phyloP scores from a whole-genome alignment of 1,140 invertebrate species.

The Pseudachorutes palmiensis region DNA sequence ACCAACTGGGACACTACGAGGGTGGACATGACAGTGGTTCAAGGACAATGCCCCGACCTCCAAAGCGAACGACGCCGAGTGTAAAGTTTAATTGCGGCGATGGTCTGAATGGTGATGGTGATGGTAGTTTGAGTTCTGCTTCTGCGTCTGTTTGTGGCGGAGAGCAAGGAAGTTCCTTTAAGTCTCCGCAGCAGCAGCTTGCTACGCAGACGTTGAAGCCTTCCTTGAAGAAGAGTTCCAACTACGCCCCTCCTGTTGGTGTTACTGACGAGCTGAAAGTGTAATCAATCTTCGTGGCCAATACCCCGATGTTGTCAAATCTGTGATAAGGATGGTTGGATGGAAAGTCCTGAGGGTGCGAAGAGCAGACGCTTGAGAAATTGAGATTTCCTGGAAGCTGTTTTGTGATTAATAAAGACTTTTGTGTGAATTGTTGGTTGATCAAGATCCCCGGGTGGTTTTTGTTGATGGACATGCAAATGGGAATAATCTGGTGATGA shows the following conservation, averaged over 20 bases:
- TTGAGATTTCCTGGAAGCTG: background rate
- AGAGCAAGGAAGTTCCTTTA: background rate
- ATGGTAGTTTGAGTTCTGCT: slow-evolving; percentile 16
- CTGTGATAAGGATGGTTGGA: background rate
- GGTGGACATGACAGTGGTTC: slow-evolving; percentile 28
- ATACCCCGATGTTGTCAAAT: too few relatives aligned
- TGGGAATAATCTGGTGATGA: background rate
- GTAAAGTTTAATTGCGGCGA: slow-evolving; percentile 35
- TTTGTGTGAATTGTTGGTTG: background rate
- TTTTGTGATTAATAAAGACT: slow-evolving; percentile 2
- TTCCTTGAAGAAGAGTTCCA: slow-evolving; percentile 34
- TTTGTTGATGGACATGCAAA: too few relatives aligned
- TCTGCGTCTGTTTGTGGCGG: slow-evolving; percentile 3
- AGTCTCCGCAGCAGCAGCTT: background rate
- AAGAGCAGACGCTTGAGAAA: background rate
- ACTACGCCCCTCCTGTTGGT: slow-evolving; percentile 17
- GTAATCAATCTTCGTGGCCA: slow-evolving; percentile 17
- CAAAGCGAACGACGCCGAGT: slow-evolving; percentile 34
- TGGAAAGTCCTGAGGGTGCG: background rate
- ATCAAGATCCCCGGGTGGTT: too few relatives aligned
- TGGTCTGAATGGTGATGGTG: slow-evolving; percentile 14
- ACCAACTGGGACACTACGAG: slow-evolving; percentile 23
- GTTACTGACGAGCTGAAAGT: slow-evolving; percentile 28
- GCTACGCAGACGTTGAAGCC: slow-evolving; percentile 36
- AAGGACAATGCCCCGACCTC: slow-evolving; percentile 35